Base-by-base conservation (phyloP, 2,797 vertebrate species). In the Aphelocoma californica region DNA sequence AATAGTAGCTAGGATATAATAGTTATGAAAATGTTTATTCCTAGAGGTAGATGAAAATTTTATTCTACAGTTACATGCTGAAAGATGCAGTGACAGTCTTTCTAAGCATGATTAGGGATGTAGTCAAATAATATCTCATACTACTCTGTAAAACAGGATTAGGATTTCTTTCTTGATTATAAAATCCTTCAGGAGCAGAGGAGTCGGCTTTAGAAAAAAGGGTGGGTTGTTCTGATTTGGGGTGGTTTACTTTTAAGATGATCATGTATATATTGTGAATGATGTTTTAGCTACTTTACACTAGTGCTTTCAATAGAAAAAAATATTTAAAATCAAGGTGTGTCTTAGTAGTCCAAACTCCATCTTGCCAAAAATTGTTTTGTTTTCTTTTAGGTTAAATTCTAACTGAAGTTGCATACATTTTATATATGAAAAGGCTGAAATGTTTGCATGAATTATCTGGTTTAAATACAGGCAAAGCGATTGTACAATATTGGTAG, bases 401-500 rank as follows among this genome's bases (percentile, higher is more conserved):
- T 66, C 40, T 86, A 96, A 87, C 25, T 92, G 77, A 92, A 53
- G 36, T 77, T 69, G 32, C 61, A 79, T 45, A 42, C 7, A 54
- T 51, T 91, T 93, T 36, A 71, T 45, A 70, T 77, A 31, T 80
- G 38, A 69, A 66, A 15, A 72, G 29, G 20, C 32, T 72, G 69
- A 80, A 83, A 85, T 95, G 40, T 93, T 88, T 94, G 82, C 70
- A 61, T 90, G n/a, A 95, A 93, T 88, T 74, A 60, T 28, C 54
- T 79, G 28, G 1, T 62, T 89, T 87, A 70, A 86, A 80, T 88
- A 66, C 14, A 80, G 67, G 40, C 72, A 81, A 83, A 94, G 34
- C 1, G 0, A 81, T 45, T 0, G 4, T 53, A 71, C 36, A 51
- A 38, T 75, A 69, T 18, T 61, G 9, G 56, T 51, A 81, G 58